These are phyloP conservation scores for Malacosoma neustria DNA, from an alignment of 2,888 invertebrate species.

Conservation along the genomic window DNA sequence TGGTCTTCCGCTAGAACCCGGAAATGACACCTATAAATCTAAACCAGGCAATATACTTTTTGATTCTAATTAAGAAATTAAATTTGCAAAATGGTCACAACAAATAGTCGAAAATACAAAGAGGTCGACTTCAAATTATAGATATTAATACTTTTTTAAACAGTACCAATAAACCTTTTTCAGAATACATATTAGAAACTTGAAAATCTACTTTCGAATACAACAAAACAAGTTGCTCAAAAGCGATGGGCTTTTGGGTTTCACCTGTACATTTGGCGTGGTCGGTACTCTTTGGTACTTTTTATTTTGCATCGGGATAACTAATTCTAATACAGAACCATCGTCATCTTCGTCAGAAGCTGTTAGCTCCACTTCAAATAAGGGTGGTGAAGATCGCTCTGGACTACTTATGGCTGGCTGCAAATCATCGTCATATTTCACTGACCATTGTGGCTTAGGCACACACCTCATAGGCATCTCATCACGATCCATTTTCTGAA, in stretches of 20 bases:
- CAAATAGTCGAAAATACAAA: too few relatives aligned
- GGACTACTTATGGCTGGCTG: conserved; percentile 13
- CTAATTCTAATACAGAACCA: conserved; percentile 50
- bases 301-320: conserved; percentile 47
- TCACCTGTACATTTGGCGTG: conserved; percentile 32
- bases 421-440: not conserved
- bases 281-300: conserved; percentile 43
- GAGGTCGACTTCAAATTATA: too few relatives aligned
- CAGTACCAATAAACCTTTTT: too few relatives aligned
- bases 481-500: not conserved
- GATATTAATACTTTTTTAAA: too few relatives aligned
- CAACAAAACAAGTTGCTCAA: conserved; percentile 37
- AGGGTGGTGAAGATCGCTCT: conserved; percentile 44
- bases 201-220: conserved; percentile 26
- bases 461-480: not conserved
- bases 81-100: too few relatives aligned
- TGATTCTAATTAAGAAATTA: too few relatives aligned
- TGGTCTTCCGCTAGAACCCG: too few relatives aligned
- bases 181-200: too few relatives aligned
- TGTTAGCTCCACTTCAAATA: conserved; percentile 57
- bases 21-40: too few relatives aligned
- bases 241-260: conserved; percentile 20
- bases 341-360: conserved; percentile 66
- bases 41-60: too few relatives aligned
- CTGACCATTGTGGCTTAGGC: not conserved